Evolutionary conservation across 92 coral and sea anemone genomes (phyloP), one percentile per base, ranked within the genome.

Genomic region (Paragorgia papillata): DNA sequence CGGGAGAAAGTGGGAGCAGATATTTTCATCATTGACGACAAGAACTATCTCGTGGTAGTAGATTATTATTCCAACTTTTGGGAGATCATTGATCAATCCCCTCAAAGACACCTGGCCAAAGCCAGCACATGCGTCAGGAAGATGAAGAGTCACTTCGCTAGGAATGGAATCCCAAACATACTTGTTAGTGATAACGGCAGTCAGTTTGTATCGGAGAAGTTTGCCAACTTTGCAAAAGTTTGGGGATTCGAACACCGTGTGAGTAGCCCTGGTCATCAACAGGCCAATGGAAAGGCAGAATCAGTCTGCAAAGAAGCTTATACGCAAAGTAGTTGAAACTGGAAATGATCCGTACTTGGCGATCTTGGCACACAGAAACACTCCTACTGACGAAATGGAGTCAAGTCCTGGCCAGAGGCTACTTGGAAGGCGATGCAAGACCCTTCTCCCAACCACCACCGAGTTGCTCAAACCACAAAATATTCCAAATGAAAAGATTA

Each of bases 1-100:
- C 82, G 73, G 82, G 82, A 64, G 33, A 61, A 64, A 32, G 58
- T 76, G 5, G 57, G 60, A 27, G 73, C 57, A 9, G 66, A 75
- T 14, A 39, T 58, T 25, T 59, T 75, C 81, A 78, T 82, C 48
- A 54, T n/a, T n/a, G n/a, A n/a, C n/a, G n/a, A n/a, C n/a, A n/a
- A n/a, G n/a, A n/a, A n/a, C n/a, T n/a, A n/a, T n/a, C n/a, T n/a
- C n/a, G n/a, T n/a, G n/a, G n/a, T n/a, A n/a, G n/a, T n/a, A n/a
- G n/a, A n/a, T n/a, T 85, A 89, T 66, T 85, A 73, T 62, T 89
- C 87, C 18, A 85, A 79, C 32, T 89, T 85, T 64, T 67, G 86
- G 88, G 93, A 85, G n/a, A n/a, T n/a, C n/a, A n/a, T n/a, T n/a
- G 19, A 82, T 89, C 29, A 62, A 86, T 56, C 68, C n/a, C 24